Conservation (phyloP, 2,797 vertebrate genomes). For the Mionectes olivaceus region DNA sequence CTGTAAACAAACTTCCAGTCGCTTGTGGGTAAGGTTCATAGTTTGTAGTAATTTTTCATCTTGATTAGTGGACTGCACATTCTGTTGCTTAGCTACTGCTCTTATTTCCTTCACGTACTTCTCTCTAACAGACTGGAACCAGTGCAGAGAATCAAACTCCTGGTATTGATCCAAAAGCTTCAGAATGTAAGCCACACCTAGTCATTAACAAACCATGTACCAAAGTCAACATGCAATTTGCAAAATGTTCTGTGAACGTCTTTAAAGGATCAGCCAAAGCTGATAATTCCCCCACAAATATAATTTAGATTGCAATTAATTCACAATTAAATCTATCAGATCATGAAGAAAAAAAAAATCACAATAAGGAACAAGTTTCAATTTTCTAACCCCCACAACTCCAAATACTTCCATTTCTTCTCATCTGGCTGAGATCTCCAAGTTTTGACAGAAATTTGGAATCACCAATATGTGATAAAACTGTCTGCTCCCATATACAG, state of each 20-base stretch:
- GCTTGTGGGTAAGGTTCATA: conserved; percentile 98
- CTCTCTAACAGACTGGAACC: conserved; percentile 97
- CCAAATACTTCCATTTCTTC: background rate
- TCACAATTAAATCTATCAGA: background rate
- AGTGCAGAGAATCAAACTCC: conserved; percentile 98
- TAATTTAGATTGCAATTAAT: background rate
- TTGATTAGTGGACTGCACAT: conserved; percentile 88
- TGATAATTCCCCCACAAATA: background rate
- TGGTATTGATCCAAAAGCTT: conserved; percentile 98
- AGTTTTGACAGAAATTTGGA: background rate
- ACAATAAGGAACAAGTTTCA: background rate
- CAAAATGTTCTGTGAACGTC: background rate
- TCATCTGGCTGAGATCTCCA: background rate
- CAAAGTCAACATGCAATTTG: background rate
- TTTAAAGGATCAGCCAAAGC: background rate
- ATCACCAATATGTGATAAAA: background rate
- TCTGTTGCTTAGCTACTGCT: conserved; percentile 94
- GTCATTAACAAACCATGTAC: conserved; percentile 24
- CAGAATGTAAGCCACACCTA: conserved; percentile 97
- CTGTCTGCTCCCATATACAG: background rate
- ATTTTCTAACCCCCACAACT: background rate
- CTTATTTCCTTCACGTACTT: conserved; percentile 95
- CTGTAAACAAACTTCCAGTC: conserved; percentile 94
- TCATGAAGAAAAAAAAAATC: background rate
- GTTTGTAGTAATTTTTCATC: conserved; percentile 97